Evolutionary conservation across 2,797 vertebrate species (phyloP).

Genomic region (Gadopsis marmoratus): DNA sequence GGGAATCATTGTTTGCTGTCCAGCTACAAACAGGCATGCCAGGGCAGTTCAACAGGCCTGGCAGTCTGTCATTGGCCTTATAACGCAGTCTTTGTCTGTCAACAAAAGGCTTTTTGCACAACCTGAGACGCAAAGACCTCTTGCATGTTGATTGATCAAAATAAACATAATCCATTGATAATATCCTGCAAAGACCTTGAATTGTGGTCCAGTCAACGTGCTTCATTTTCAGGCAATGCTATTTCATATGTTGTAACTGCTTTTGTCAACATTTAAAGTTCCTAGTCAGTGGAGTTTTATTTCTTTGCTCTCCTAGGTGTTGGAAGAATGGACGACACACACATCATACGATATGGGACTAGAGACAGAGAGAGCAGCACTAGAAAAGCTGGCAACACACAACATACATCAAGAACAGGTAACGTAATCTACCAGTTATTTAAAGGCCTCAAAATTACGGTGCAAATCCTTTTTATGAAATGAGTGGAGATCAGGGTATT

Average conservation of each 20-base stretch:
- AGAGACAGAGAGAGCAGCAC: constrained; percentile 73
- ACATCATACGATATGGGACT: constrained; percentile 80
- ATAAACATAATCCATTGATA: not conserved
- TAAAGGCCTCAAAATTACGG: not conserved
- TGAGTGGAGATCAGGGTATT: not conserved
- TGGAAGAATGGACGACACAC: constrained; percentile 80
- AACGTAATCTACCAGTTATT: not conserved
- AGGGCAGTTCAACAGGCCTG: constrained; percentile 58
- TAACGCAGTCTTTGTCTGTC: constrained; percentile 58
- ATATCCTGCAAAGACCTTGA: not conserved
- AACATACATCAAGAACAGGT: constrained; percentile 84
- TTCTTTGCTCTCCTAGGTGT: constrained; percentile 74
- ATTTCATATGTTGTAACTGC: not conserved
- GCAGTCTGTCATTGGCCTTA: constrained; percentile 53
- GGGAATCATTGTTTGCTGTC: constrained; percentile 63
- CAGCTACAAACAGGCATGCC: constrained; percentile 51
- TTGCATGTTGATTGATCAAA: not conserved
- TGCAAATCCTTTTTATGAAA: not conserved
- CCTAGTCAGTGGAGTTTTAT: not conserved
- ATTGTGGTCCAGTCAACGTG: not conserved
- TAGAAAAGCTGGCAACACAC: constrained; percentile 79
- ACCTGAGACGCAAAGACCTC: constrained; percentile 35
- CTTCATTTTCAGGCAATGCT: not conserved
- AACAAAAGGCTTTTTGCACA: constrained; percentile 58
- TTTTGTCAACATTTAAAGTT: not conserved